phyloP scores from a whole-genome alignment of 2,888 invertebrate genomes.

The Conchocele bisecta region DNA sequence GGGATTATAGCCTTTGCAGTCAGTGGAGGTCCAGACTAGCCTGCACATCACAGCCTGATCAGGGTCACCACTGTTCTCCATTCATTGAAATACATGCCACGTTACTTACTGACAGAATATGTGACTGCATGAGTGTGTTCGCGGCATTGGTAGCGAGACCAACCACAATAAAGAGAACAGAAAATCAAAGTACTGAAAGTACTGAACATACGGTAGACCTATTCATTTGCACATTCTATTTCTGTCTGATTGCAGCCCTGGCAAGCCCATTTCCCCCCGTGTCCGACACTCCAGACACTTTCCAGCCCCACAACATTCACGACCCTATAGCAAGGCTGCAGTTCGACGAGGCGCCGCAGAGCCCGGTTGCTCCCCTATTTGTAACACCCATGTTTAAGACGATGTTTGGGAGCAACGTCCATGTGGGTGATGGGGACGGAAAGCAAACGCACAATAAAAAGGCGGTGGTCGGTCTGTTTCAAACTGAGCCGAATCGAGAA shows the following conservation, averaged over 20 bases:
- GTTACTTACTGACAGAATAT: too few relatives aligned
- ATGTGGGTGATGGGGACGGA: background rate
- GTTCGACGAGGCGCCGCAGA: background rate
- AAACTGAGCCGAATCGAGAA: background rate
- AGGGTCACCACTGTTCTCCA: too few relatives aligned
- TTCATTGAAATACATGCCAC: too few relatives aligned
- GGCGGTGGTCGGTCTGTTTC: constrained; percentile 26
- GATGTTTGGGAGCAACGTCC: background rate
- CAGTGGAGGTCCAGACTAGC: too few relatives aligned
- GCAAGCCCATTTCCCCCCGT: constrained; percentile 41
- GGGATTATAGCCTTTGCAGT: too few relatives aligned
- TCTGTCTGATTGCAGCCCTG: constrained; percentile 27
- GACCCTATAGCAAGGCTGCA: background rate
- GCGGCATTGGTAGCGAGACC: too few relatives aligned
- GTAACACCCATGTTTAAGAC: background rate
- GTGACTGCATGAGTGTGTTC: too few relatives aligned
- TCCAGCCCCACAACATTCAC: constrained; percentile 7
- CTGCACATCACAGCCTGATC: too few relatives aligned
- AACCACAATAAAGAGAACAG: too few relatives aligned
- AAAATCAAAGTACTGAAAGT: too few relatives aligned
- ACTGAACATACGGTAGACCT: too few relatives aligned
- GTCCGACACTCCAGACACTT: constrained; percentile 33
- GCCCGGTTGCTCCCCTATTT: background rate
- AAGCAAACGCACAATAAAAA: background rate
- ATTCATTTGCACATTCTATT: background rate